Percentiles rank a stretch among this genome's conserved stretches.
These are phyloP conservation scores for Cyclura pinguis DNA, from an alignment of 2,797 vertebrate genomes.

Conservation along the genomic window DNA sequence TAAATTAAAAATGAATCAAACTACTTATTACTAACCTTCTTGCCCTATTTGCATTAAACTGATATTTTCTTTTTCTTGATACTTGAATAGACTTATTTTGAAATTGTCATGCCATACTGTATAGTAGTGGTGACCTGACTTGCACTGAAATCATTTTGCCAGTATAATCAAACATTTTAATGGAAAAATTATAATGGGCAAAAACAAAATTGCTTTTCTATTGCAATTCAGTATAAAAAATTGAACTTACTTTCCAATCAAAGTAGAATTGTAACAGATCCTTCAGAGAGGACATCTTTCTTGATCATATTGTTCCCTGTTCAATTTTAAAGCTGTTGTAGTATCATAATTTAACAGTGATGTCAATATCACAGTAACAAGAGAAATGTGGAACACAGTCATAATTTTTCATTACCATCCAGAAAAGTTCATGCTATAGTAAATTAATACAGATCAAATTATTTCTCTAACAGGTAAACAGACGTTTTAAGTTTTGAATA, in stretches of 20 bases:
- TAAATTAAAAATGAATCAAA: background rate
- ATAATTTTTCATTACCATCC: conserved; percentile 13
- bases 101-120: background rate
- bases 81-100: conserved; percentile 13
- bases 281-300: conserved; percentile 10
- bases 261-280: conserved; percentile 1
- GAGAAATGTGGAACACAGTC: background rate
- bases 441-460: background rate
- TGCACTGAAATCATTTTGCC: conserved; percentile 3
- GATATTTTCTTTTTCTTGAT: background rate
- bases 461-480: background rate
- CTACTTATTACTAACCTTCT: background rate
- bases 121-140: background rate
- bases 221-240: conserved; percentile 18
- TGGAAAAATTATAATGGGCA: conserved; percentile 3
- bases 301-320: conserved; percentile 15
- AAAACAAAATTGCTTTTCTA: background rate
- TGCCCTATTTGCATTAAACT: background rate
- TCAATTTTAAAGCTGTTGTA: background rate
- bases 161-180: conserved; percentile 2
- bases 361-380: background rate
- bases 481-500: background rate
- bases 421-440: background rate
- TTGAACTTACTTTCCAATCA: conserved; percentile 23
- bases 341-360: conserved; percentile 6